A percentile compares a stretch with the other conserved stretches of the same genome.
phyloP scores from a whole-genome alignment of 2,888 invertebrate genomes.

The Drosophila suboccidentalis region DNA sequence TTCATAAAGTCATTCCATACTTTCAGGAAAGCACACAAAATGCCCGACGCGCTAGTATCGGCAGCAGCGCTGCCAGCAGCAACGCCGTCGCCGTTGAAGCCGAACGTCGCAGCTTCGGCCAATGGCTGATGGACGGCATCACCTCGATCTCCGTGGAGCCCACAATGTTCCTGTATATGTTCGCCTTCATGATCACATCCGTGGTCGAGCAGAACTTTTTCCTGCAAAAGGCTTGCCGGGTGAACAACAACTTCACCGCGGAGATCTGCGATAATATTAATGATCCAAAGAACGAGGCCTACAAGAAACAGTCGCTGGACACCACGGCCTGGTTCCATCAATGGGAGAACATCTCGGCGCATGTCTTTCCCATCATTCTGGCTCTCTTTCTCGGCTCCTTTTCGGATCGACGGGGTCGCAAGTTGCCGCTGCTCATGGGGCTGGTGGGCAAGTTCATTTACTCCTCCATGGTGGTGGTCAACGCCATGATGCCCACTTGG shows the following conservation, averaged over 20 bases:
- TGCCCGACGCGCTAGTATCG: conserved; percentile 49
- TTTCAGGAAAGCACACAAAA: conserved; percentile 64
- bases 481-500: conserved; percentile 89
- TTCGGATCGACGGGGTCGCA: conserved; percentile 92
- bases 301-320: conserved; percentile 90
- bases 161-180: conserved; percentile 94
- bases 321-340: conserved; percentile 92
- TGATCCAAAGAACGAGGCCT: conserved; percentile 86
- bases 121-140: conserved; percentile 36
- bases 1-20: conserved; percentile 43
- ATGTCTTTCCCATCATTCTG: conserved; percentile 90
- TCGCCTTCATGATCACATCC: conserved; percentile 93
- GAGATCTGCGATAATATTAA: conserved; percentile 90
- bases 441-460: conserved; percentile 91
- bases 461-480: conserved; percentile 91
- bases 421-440: conserved; percentile 90
- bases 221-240: conserved; percentile 91
- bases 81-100: conserved; percentile 12
- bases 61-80: conserved; percentile 48
- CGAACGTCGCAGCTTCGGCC: conserved; percentile 18
- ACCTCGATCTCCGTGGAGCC: conserved; percentile 91
- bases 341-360: conserved; percentile 91
- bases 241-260: conserved; percentile 90
- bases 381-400: conserved; percentile 93
- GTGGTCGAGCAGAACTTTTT: conserved; percentile 93